phyloP scores from a whole-genome alignment of 2,797 vertebrate genomes.

The Masticophis lateralis region DNA sequence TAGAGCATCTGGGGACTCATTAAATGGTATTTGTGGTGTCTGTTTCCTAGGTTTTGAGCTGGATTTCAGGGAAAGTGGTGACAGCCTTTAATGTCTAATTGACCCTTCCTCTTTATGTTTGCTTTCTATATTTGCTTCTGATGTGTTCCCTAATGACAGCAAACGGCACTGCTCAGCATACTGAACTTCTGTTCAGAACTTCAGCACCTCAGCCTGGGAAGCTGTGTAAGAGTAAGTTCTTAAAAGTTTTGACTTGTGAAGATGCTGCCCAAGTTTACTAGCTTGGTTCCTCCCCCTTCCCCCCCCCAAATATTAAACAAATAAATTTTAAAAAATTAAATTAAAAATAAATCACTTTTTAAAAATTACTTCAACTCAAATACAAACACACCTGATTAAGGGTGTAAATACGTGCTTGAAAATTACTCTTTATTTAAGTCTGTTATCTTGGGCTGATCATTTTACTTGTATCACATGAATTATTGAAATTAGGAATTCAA shows the following conservation, averaged over 20 bases:
- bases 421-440: accelerated
- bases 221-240: slow-evolving; percentile 91
- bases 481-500: neutral
- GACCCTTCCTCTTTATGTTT: slow-evolving; percentile 76
- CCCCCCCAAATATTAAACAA: neutral
- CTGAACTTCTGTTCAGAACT: slow-evolving; percentile 95
- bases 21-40: slow-evolving; percentile 74
- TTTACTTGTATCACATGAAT: neutral
- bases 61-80: slow-evolving; percentile 71
- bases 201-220: slow-evolving; percentile 93
- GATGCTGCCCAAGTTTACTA: neutral
- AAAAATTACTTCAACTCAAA: neutral
- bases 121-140: slow-evolving; percentile 65
- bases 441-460: neutral
- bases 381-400: neutral
- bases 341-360: neutral
- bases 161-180: slow-evolving; percentile 94
- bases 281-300: neutral
- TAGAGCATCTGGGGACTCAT: slow-evolving; percentile 75
- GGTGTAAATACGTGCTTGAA: neutral
- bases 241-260: neutral
- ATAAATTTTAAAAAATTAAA: neutral
- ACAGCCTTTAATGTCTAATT: slow-evolving; percentile 81
- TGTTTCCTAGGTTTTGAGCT: slow-evolving; percentile 69
- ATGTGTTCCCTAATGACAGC: slow-evolving; percentile 78